phyloP scores from a whole-genome alignment of 2,888 invertebrate genomes.

The Tineola bisselliella region DNA sequence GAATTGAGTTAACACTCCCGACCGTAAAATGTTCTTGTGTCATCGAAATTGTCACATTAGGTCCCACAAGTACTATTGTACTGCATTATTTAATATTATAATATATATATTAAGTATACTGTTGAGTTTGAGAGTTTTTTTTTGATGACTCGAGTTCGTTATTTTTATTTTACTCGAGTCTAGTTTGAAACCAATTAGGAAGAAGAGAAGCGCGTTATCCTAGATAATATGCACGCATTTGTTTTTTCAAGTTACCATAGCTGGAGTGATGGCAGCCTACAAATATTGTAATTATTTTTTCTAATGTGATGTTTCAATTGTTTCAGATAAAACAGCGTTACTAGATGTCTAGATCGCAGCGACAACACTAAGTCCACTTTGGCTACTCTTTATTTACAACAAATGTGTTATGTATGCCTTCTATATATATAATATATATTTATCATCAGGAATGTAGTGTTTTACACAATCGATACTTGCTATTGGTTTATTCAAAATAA shows the following conservation, averaged over 20 bases:
- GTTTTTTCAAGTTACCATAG: no score
- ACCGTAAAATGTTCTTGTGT: slow-evolving; percentile 4
- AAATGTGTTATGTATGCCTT: neutral
- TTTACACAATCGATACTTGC: neutral
- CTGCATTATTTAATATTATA: no score
- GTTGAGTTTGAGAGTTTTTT: neutral
- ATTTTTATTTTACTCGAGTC: no score
- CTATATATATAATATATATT: neutral
- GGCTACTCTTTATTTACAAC: neutral
- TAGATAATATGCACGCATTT: no score
- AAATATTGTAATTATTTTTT: no score
- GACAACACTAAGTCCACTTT: neutral
- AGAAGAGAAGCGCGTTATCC: no score
- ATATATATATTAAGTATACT: neutral
- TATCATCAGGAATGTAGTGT: neutral
- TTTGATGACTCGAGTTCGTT: neutral
- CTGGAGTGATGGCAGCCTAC: no score
- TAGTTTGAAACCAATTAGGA: no score
- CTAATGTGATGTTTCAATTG: neutral
- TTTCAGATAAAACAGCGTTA: slow-evolving; percentile 5
- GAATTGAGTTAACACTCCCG: neutral
- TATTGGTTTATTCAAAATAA: neutral
- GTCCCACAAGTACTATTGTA: neutral
- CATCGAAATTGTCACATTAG: neutral
- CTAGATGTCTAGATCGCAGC: neutral